A percentile compares a stretch with the other conserved stretches of the same genome.
Evolutionary conservation across 2,113 vertebrate genomes (phyloP).

Genomic region (Trematomus loennbergii): DNA sequence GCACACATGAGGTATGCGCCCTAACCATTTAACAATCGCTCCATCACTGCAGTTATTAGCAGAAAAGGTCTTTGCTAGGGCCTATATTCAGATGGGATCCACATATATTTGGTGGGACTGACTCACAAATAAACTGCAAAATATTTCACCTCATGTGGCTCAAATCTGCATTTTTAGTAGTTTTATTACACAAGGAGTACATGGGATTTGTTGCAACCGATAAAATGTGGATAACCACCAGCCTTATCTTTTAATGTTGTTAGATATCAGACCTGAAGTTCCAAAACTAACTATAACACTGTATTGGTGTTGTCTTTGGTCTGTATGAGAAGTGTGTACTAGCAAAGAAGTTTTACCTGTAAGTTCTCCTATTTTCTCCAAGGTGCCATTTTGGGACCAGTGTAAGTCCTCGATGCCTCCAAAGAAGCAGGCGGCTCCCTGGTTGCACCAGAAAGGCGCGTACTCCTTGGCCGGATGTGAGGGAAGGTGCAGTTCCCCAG

Average conservation of each 20-base stretch:
- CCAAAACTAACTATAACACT: neutral
- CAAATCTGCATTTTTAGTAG: neutral
- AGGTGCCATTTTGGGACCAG: slow-evolving; percentile 95
- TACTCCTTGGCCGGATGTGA: slow-evolving; percentile 85
- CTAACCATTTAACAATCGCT: no score
- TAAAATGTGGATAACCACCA: no score
- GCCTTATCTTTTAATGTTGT: neutral
- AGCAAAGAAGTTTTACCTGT: slow-evolving; percentile 82
- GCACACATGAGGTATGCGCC: no score
- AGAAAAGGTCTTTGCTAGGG: neutral
- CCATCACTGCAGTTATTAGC: no score
- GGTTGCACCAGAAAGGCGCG: slow-evolving; percentile 97
- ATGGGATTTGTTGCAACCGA: neutral
- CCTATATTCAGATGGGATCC: neutral
- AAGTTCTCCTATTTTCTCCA: slow-evolving; percentile 90
- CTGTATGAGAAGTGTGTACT: no score
- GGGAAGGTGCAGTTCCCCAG: slow-evolving; percentile 99
- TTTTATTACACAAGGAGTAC: neutral
- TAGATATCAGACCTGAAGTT: neutral
- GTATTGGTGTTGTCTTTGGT: neutral
- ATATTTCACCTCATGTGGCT: neutral
- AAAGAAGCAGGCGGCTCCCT: slow-evolving; percentile 98
- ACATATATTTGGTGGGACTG: neutral
- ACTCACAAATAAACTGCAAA: neutral
- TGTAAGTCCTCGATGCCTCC: slow-evolving; percentile 94